Evolutionary conservation across 1,140 invertebrate species (phyloP), one percentile per base, ranked within the genome.

Genomic region (Pogonomyrmex barbatus): DNA sequence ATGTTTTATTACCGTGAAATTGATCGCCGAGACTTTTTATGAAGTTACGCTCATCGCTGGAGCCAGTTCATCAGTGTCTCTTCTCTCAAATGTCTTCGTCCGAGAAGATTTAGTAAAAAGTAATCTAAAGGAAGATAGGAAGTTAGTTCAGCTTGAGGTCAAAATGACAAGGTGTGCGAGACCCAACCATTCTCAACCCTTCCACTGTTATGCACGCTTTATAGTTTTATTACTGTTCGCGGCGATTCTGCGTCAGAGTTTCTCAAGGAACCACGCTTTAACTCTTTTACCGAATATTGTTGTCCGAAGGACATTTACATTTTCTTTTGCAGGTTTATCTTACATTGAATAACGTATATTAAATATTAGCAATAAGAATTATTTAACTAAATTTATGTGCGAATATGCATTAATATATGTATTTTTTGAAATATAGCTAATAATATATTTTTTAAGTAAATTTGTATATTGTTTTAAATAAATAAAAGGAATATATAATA

Each of bases 181-280:
- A 82, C 83, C 36, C 68, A 65, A 84, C 86, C 84, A 84, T 90
- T 85, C 70, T 91, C 90, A 93, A 94, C 90, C 91, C 92, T 92
- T 93, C 76, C 88, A 84, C 76, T 73, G 58, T 58, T 86, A 58
- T 60, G 30, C 42, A 42, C 52, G 60, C 79, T 91, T 94, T 93
- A 94, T 92, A 91, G 92, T 88, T 94, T 94, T 93, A 92, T 90
- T 88, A 87, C 91, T 88, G 73, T 87, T 65, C 39, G 14, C 33
- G 52, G 62, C 56, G 75, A 75, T 68, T 58, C 39, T 60, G 8
- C 17, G 24, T 60, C 14, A 45, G 60, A 47, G 54, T 42, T 9
- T 65, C 62, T 77, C 50, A 36, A 70, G 17, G 14, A 76, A 30
- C 30, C 39, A 63, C 77, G 58, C 60, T 79, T 78, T 45, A 75